Percentiles rank a stretch among this genome's conserved stretches.
Conservation (phyloP, 2,113 vertebrate species). For the Progne subis region DNA sequence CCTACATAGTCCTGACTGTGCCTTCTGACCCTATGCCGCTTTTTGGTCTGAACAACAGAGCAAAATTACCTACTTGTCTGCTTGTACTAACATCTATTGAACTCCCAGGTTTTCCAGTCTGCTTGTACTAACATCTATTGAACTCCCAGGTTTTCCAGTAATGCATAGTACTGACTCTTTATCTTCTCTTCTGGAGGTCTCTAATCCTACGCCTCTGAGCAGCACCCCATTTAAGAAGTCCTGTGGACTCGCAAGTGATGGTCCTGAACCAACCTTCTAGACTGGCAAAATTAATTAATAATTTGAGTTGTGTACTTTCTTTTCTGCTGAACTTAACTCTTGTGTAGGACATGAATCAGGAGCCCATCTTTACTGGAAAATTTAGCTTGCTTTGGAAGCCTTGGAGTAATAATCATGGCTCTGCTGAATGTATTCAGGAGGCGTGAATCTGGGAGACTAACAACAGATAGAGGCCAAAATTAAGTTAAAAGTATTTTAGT, state of each 20-base stretch:
- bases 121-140: neutral
- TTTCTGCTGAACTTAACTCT: neutral
- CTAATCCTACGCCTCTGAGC: neutral
- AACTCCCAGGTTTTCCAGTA: neutral
- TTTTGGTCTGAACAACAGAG: neutral
- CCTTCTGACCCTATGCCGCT: neutral
- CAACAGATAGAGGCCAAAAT: neutral
- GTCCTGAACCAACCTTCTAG: neutral
- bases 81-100: neutral
- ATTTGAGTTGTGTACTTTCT: neutral
- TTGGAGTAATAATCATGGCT: neutral
- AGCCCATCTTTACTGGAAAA: neutral
- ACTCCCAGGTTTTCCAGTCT: no score
- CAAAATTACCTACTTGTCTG: neutral
- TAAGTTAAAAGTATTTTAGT: neutral
- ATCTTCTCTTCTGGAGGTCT: neutral
- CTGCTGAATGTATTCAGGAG: neutral
- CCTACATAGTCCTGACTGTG: neutral
- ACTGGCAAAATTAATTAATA: neutral
- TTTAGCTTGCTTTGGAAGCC: neutral
- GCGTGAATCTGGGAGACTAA: neutral
- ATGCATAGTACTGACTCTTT: neutral
- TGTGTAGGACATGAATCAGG: neutral
- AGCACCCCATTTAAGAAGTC: neutral
- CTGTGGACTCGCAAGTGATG: neutral